Percentiles rank a stretch among this genome's conserved stretches.
These are phyloP conservation scores for Sinosuthora webbiana DNA, from an alignment of 2,113 vertebrate genomes.

Conservation along the genomic window DNA sequence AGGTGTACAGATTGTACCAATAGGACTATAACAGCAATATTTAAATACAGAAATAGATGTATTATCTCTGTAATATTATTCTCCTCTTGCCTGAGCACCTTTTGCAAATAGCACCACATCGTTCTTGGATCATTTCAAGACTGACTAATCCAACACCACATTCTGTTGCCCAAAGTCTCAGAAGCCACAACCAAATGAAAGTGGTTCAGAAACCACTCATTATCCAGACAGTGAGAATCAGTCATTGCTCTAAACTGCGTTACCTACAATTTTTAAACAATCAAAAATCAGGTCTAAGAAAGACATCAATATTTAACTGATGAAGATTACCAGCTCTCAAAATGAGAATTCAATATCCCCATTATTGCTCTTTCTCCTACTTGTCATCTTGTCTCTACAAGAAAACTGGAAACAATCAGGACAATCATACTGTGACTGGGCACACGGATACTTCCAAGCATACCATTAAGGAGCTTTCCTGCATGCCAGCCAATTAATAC, in stretches of 20 bases:
- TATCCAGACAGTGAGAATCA: background rate
- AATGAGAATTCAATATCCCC: background rate
- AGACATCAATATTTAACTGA: background rate
- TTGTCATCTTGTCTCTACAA: background rate
- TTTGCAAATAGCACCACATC: background rate
- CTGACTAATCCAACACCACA: background rate
- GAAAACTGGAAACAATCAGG: background rate
- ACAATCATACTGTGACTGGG: background rate
- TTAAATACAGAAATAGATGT: background rate
- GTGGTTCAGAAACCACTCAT: background rate
- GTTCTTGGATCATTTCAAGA: background rate
- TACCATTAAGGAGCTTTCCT: background rate
- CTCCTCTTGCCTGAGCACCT: background rate
- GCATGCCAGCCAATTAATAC: background rate
- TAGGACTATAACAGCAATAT: background rate
- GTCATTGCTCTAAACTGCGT: background rate
- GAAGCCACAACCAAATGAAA: background rate
- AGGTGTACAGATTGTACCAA: background rate
- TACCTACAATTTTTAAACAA: background rate
- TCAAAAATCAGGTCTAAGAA: background rate
- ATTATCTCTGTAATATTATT: background rate
- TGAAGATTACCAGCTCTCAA: background rate
- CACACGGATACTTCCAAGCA: background rate
- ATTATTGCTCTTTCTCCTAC: background rate
- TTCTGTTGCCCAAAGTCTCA: background rate